A percentile compares a stretch with the other conserved stretches of the same genome.
Conservation (phyloP, 2,888 invertebrate genomes). For the Polydesmus complanatus region DNA sequence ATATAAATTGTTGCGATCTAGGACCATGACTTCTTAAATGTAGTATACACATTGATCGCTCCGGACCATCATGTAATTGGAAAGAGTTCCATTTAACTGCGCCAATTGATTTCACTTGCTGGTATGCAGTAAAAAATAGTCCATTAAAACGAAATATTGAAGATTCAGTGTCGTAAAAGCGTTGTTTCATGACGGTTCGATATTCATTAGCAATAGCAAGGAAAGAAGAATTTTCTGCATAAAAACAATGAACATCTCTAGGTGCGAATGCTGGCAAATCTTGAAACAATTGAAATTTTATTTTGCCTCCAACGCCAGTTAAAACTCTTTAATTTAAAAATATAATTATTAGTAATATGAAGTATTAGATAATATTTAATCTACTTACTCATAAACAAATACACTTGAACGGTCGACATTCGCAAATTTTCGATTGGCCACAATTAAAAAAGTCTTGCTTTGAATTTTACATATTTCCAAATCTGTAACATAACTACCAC, state of each 20-base stretch:
- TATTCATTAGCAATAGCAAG: slow-evolving; percentile 15
- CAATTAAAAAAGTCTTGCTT: slow-evolving; percentile 6
- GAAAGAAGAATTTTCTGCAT: neutral
- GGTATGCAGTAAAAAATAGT: slow-evolving; percentile 13
- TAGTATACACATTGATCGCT: neutral
- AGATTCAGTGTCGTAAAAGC: slow-evolving; percentile 10
- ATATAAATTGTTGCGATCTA: neutral
- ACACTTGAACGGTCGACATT: neutral
- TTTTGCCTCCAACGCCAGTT: neutral
- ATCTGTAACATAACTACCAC: slow-evolving; percentile 11
- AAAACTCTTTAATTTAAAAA: neutral
- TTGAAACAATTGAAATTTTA: slow-evolving; percentile 9
- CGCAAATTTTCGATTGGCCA: slow-evolving; percentile 9
- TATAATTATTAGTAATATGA: neutral
- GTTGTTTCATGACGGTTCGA: neutral
- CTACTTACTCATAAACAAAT: slow-evolving; percentile 13
- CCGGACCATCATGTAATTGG: neutral
- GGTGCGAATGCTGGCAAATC: neutral
- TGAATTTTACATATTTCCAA: slow-evolving; percentile 2
- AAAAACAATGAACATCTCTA: slow-evolving; percentile 11
- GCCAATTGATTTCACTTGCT: slow-evolving; percentile 5
- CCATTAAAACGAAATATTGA: slow-evolving; percentile 14
- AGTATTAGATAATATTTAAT: neutral
- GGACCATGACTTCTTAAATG: neutral
- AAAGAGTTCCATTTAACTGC: slow-evolving; percentile 11